A percentile compares a stretch with the other conserved stretches of the same genome.
These are phyloP conservation scores for Drosophila stalkeri DNA, from an alignment of 2,888 invertebrate species.

Conservation along the genomic window DNA sequence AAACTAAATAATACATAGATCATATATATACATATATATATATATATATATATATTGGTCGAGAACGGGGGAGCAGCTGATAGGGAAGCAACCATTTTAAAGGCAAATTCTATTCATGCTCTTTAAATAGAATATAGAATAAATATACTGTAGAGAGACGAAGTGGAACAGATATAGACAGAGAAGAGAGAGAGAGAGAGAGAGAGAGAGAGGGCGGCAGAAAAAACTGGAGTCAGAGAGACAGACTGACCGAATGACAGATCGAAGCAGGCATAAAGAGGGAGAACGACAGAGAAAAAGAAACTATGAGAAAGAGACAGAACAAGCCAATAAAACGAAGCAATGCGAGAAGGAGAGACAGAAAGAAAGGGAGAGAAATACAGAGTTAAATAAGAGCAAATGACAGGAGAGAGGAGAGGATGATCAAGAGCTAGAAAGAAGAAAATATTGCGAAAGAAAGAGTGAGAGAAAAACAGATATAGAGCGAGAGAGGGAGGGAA, in stretches of 20 bases:
- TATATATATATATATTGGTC: background rate
- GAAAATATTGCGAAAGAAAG: background rate
- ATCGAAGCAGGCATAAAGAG: background rate
- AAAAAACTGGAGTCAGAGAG: background rate
- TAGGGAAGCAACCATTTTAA: background rate
- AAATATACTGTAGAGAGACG: no score
- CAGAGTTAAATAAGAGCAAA: no score
- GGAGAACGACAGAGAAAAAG: background rate
- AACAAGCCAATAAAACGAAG: no score
- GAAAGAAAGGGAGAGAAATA: no score
- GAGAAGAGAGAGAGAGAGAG: background rate
- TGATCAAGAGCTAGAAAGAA: background rate
- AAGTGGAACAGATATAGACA: no score
- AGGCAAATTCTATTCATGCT: background rate
- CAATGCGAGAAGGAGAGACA: no score
- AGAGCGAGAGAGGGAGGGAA: background rate
- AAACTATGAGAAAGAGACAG: background rate
- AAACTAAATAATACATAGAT: constrained; percentile 34
- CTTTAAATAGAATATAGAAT: background rate
- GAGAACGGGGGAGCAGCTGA: background rate
- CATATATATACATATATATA: background rate
- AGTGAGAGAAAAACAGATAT: background rate
- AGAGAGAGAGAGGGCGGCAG: background rate
- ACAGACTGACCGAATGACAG: background rate
- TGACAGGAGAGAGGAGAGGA: background rate